Conservation (phyloP, 53 echinoderm and acorn worm species). For the Hippasteria phrygiana region DNA sequence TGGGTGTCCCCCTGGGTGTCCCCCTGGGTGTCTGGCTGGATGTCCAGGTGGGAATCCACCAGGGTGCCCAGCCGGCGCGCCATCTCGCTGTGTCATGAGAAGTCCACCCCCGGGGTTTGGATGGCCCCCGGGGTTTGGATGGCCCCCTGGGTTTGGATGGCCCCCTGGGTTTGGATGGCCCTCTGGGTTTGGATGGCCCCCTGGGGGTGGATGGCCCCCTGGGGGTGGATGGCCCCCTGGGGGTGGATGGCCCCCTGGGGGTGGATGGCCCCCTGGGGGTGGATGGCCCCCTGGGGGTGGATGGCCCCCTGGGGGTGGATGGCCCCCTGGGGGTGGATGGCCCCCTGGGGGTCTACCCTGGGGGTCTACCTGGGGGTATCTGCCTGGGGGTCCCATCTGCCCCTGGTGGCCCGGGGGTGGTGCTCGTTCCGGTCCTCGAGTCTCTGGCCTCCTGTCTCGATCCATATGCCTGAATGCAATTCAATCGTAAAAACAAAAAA, state of each 20-base stretch:
- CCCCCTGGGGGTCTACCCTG: constrained; percentile 43
- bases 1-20: constrained; percentile 2
- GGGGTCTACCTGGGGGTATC: too few relatives aligned
- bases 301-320: constrained; percentile 40
- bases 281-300: constrained; percentile 32
- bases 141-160: constrained; percentile 8
- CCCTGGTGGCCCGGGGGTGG: constrained; percentile 43
- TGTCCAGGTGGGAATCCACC: constrained; percentile 58
- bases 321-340: constrained; percentile 16
- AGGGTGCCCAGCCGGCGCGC: constrained; percentile 33
- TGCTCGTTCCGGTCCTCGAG: constrained; percentile 41
- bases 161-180: constrained; percentile 23
- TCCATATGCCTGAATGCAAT: constrained; percentile 53
- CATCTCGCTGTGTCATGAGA: background rate
- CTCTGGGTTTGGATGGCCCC: constrained; percentile 21
- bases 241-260: constrained; percentile 43
- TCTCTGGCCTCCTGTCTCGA: constrained; percentile 54
- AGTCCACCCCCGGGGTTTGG: background rate
- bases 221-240: background rate
- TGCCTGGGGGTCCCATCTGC: constrained; percentile 19
- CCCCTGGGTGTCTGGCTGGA: constrained; percentile 13
- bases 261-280: constrained; percentile 29
- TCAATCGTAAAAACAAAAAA: too few relatives aligned
- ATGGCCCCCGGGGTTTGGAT: constrained; percentile 14
- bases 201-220: constrained; percentile 10